Conservation (phyloP, 1,140 invertebrate genomes). For the Brachionus angularis region DNA sequence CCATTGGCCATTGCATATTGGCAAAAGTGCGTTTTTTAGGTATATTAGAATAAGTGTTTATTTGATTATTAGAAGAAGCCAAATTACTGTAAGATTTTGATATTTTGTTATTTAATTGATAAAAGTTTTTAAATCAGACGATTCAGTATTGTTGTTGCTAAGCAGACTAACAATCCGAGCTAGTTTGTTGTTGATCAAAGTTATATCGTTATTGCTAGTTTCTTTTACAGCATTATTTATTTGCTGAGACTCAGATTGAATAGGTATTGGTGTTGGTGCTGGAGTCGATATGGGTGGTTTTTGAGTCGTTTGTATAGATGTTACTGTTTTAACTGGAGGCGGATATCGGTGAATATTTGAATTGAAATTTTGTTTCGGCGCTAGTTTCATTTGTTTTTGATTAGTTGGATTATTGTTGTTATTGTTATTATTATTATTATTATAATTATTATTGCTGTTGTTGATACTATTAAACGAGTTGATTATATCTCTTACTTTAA, state of each 20-base stretch:
- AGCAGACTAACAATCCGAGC: slow-evolving; percentile 10
- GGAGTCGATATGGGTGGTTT: too few relatives aligned
- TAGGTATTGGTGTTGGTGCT: too few relatives aligned
- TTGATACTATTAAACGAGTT: slow-evolving; percentile 25
- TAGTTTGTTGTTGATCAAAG: slow-evolving; percentile 23
- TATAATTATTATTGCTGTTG: neutral
- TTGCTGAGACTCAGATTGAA: neutral
- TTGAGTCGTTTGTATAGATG: too few relatives aligned
- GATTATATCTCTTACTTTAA: slow-evolving; percentile 11
- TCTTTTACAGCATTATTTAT: neutral
- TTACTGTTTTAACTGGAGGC: neutral
- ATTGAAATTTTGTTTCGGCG: neutral
- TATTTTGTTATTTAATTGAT: too few relatives aligned
- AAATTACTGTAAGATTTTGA: too few relatives aligned
- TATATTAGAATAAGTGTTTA: too few relatives aligned
- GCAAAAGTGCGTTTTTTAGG: slow-evolving; percentile 34
- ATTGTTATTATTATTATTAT: neutral
- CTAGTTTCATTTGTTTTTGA: neutral
- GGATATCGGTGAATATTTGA: neutral
- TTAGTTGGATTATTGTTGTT: neutral
- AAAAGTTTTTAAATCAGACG: too few relatives aligned
- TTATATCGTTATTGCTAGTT: slow-evolving; percentile 1
- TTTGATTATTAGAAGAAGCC: too few relatives aligned
- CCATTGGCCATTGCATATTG: slow-evolving; percentile 42
- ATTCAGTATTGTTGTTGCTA: too few relatives aligned